Conservation (phyloP, 2,888 invertebrate species). For the Thelaira solivaga region DNA sequence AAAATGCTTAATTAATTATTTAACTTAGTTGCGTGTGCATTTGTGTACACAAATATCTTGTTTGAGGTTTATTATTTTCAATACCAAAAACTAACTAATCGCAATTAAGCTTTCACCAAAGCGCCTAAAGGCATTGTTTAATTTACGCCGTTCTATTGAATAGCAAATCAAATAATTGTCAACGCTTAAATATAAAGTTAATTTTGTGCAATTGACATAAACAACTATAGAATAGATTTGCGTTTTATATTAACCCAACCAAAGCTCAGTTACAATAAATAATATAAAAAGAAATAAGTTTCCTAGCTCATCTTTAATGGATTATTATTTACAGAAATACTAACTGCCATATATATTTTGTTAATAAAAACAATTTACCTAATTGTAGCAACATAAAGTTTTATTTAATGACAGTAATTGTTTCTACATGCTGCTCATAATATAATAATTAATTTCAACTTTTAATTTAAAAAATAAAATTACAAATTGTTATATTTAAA, state of each 20-base stretch:
- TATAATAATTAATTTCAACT: too few relatives aligned
- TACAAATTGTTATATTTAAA: too few relatives aligned
- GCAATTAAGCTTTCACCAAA: background rate
- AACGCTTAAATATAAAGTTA: conserved; percentile 6
- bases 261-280: too few relatives aligned
- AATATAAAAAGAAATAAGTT: too few relatives aligned
- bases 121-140: conserved; percentile 6
- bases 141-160: background rate
- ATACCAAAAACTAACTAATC: background rate
- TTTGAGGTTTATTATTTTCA: background rate
- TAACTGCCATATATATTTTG: background rate
- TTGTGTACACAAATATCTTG: too few relatives aligned
- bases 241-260: too few relatives aligned
- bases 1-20: background rate
- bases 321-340: background rate
- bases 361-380: background rate
- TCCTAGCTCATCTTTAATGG: too few relatives aligned
- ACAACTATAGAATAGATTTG: too few relatives aligned
- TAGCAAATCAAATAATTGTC: conserved; percentile 49
- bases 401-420: conserved; percentile 25
- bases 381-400: background rate
- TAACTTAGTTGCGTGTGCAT: too few relatives aligned
- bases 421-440: background rate
- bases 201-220: background rate
- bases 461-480: too few relatives aligned